Base-by-base conservation (phyloP, 2,797 vertebrate genomes). In the Gambelia wislizenii region DNA sequence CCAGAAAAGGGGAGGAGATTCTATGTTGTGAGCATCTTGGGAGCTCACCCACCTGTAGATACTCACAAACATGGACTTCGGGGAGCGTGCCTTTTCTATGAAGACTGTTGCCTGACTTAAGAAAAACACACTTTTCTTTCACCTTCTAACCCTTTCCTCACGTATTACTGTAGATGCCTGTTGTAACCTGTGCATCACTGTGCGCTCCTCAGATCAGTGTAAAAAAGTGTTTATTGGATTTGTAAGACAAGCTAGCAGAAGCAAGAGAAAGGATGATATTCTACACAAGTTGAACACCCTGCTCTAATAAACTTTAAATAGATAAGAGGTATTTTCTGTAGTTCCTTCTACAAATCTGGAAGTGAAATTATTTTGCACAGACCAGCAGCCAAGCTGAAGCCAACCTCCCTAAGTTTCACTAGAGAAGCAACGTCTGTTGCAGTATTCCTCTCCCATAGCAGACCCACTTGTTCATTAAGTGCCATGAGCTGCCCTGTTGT, bases 31-130 rank as follows among this genome's bases (percentile, higher is more conserved):
- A 20, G 1, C 0, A 2, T 8, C 36, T 22, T 20, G 20, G 67
- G 27, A 25, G 72, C 12, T 44, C n/a, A 12, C 33, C 75, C 85
- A 56, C 39, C 86, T 89, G 49, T 87, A 83, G 10, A 44, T 13
- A 64, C 83, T 52, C 61, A 87, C 85, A 83, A 94, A 87, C 70
- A 16, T 88, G 92, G 59, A n/a, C 84, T 47, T 67, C 5, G 61
- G 82, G 82, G 42, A 84, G 27, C 6, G 74, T 25, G 3, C 7
- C n/a, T 75, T 20, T 12, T 42, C 39, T 61, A 83, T 69, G 77
- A 75, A 78, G 1, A 4, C 1, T 56, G 0, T 6, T 77, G 0
- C 56, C 8, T 59, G 49, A 78, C 61, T 90, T 79, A 6, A 8
- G 36, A 76, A 6, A 83, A 0, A 5, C 33, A 6, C 25, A 12